Conservation (phyloP, 2,888 invertebrate species). For the Drosophila prolongata region DNA sequence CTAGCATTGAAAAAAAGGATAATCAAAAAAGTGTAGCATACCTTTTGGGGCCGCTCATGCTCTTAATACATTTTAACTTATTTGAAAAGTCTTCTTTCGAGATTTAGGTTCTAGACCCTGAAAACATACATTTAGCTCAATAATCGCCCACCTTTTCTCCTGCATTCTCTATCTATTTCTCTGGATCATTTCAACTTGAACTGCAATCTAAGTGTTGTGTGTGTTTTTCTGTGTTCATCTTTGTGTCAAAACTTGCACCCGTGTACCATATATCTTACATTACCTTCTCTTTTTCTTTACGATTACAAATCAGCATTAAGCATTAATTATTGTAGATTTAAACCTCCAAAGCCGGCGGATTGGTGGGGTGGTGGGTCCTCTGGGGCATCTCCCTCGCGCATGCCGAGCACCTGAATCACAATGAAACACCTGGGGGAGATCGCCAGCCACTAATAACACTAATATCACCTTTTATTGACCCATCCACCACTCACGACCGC, state of each 20-base stretch:
- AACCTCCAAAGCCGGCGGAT: constrained; percentile 20
- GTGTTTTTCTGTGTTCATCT: constrained; percentile 46
- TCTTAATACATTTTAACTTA: background rate
- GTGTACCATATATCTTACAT: constrained; percentile 26
- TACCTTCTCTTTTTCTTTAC: constrained; percentile 14
- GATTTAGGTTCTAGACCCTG: background rate
- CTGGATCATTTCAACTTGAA: constrained; percentile 31
- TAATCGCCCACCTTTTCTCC: constrained; percentile 28
- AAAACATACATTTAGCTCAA: constrained; percentile 25
- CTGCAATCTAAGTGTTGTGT: constrained; percentile 39
- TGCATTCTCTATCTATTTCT: constrained; percentile 25
- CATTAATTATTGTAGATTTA: constrained; percentile 27
- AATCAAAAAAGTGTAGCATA: constrained; percentile 1
- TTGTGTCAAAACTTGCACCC: constrained; percentile 32
- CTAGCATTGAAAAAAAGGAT: background rate
- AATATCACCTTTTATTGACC: background rate
- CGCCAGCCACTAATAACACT: constrained; percentile 21
- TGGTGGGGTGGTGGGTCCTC: constrained; percentile 26
- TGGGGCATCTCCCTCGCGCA: constrained; percentile 53
- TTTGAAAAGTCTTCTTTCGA: background rate
- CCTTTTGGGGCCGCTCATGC: background rate
- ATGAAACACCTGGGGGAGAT: constrained; percentile 21
- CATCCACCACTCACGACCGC: constrained; percentile 13
- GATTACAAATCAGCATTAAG: constrained; percentile 15
- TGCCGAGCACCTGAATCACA: constrained; percentile 40